Evolutionary conservation across 2,113 vertebrate genomes (phyloP).

Genomic region (Naja naja): DNA sequence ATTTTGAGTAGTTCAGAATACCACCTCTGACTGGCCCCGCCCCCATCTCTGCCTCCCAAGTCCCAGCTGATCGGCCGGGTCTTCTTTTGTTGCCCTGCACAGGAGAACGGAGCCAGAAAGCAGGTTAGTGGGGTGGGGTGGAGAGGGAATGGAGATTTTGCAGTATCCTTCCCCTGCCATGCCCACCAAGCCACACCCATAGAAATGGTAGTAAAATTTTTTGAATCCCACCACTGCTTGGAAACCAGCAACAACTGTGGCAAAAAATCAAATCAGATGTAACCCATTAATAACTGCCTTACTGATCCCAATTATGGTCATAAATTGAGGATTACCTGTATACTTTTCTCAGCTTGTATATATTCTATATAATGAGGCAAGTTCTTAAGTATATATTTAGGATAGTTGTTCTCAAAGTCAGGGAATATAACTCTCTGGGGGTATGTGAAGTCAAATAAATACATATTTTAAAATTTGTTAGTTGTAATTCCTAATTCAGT

Average conservation of each 20-base stretch:
- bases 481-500: background rate
- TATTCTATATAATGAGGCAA: background rate
- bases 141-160: no score
- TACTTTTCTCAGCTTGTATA: background rate
- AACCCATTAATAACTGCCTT: background rate
- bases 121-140: no score
- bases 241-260: background rate
- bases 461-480: background rate
- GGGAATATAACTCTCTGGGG: background rate
- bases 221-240: background rate
- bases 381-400: background rate
- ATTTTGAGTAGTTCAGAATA: no score
- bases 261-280: background rate
- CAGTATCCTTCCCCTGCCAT: no score
- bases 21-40: no score
- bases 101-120: no score
- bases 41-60: no score
- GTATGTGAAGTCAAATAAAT: background rate
- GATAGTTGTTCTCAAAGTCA: background rate
- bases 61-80: no score
- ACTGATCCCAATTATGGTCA: background rate
- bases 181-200: no score
- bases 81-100: no score
- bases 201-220: no score
- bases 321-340: background rate